A percentile compares a stretch with the other conserved stretches of the same genome.
Conservation (phyloP, 2,888 invertebrate genomes). For the Lepidonotus clava region DNA sequence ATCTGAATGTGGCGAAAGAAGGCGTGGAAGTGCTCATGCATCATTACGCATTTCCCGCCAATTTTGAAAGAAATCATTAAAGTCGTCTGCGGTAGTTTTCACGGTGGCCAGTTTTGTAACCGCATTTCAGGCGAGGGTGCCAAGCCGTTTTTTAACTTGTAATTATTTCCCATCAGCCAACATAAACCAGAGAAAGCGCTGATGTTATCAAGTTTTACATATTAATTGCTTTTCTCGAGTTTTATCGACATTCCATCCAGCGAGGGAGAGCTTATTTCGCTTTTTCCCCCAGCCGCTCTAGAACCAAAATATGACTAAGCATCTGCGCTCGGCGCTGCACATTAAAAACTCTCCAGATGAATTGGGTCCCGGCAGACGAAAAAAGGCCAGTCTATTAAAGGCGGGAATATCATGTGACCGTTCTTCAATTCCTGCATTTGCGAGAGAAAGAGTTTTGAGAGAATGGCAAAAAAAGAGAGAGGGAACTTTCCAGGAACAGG, state of each 20-base stretch:
- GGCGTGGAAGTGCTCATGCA: background rate
- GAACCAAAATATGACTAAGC: conserved; percentile 19
- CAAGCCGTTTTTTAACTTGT: background rate
- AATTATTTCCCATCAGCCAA: background rate
- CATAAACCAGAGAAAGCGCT: background rate
- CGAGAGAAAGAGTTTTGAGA: background rate
- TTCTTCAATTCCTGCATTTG: conserved; percentile 9
- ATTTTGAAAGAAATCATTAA: background rate
- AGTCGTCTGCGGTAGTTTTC: background rate
- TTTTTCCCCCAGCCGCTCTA: background rate
- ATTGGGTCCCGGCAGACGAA: background rate
- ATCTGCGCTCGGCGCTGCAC: background rate
- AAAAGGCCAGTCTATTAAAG: background rate
- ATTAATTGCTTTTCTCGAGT: background rate
- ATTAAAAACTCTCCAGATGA: background rate
- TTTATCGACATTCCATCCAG: too few species aligned
- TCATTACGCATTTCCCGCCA: conserved; percentile 16
- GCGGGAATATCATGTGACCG: background rate
- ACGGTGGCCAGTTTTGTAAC: too few species aligned
- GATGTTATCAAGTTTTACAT: background rate
- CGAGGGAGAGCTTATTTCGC: background rate
- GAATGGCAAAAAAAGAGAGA: background rate
- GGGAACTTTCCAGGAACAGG: background rate
- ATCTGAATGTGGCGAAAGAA: background rate
- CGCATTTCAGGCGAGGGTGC: background rate